These are phyloP conservation scores for Chironomus tentans DNA, from an alignment of 2,888 invertebrate genomes.

Conservation along the genomic window DNA sequence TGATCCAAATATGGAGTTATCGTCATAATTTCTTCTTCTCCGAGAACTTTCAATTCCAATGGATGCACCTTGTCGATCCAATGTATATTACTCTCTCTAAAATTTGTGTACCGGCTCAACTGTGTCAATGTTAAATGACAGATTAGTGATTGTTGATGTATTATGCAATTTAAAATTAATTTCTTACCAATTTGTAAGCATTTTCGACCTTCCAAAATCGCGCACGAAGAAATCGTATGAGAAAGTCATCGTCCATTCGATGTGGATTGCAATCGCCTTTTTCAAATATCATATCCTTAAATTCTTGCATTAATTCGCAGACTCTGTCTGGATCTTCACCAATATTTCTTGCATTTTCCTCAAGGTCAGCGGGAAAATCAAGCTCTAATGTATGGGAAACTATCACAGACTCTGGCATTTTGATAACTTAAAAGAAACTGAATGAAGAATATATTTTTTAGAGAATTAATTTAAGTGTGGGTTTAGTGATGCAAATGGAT, in stretches of 20 bases:
- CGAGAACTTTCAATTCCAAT: constrained; percentile 52
- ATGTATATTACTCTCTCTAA: constrained; percentile 61
- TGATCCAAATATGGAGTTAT: constrained; percentile 71
- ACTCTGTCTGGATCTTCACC: constrained; percentile 64
- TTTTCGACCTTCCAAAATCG: constrained; percentile 60
- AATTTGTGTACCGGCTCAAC: constrained; percentile 63
- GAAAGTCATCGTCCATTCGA: constrained; percentile 65
- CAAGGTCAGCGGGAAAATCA: constrained; percentile 52
- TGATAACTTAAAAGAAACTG: neutral
- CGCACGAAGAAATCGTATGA: constrained; percentile 65
- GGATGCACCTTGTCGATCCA: constrained; percentile 60
- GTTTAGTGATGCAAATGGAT: neutral
- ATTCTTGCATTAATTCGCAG: constrained; percentile 57
- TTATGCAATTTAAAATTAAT: neutral
- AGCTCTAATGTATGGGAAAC: constrained; percentile 46
- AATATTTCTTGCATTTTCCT: constrained; percentile 53
- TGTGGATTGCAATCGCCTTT: constrained; percentile 63
- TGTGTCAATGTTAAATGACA: constrained; percentile 32
- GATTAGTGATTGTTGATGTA: neutral
- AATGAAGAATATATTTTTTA: too few species aligned
- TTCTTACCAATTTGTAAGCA: constrained; percentile 65
- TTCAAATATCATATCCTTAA: constrained; percentile 62
- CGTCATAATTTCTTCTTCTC: constrained; percentile 57
- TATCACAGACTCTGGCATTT: constrained; percentile 30
- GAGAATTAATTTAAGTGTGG: neutral